Evolutionary conservation across 2,797 vertebrate species (phyloP).

Genomic region (Notoglanidium macrostoma): DNA sequence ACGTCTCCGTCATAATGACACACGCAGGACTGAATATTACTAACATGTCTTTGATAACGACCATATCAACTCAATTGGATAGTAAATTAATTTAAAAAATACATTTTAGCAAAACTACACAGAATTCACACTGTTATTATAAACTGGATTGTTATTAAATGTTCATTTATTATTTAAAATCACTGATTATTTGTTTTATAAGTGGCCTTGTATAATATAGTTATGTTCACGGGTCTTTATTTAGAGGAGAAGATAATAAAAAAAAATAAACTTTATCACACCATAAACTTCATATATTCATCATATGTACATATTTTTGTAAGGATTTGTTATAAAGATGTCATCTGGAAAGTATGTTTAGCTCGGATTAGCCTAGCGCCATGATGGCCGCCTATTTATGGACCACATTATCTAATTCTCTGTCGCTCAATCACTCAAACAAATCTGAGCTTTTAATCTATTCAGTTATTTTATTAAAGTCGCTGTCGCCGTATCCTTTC

Average conservation of each 20-base stretch:
- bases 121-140: not conserved
- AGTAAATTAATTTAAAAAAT: not conserved
- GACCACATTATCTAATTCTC: not conserved
- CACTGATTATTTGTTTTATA: no score
- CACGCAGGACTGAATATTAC: not conserved
- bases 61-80: not conserved
- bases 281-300: not conserved
- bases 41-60: not conserved
- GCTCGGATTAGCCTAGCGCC: slow-evolving; percentile 32
- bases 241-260: not conserved
- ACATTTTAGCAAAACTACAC: not conserved
- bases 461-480: not conserved
- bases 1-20: not conserved
- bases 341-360: slow-evolving; percentile 7
- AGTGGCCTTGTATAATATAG: not conserved
- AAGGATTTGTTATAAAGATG: not conserved
- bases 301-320: not conserved
- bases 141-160: not conserved
- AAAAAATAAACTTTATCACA: not conserved
- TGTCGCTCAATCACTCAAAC: slow-evolving; percentile 23
- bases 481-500: not conserved
- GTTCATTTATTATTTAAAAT: not conserved
- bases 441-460: not conserved
- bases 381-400: slow-evolving; percentile 59
- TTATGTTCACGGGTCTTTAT: not conserved